Evolutionary conservation across 2,113 vertebrate species (phyloP), one percentile per base, ranked within the genome.

Genomic region (Pao palembangensis): DNA sequence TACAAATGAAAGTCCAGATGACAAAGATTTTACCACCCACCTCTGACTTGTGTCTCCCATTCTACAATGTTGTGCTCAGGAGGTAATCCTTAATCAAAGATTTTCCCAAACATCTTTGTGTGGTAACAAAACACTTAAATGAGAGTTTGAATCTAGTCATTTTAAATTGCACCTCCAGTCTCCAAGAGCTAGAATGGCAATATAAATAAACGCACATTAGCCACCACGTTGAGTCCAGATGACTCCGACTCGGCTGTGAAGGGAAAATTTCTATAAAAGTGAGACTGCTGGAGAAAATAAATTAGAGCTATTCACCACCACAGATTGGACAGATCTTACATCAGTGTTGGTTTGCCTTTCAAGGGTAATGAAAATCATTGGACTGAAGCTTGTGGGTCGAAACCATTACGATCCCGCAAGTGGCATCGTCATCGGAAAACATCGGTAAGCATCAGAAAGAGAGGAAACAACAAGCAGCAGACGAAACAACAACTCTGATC

Each of bases 1-100:
- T 98, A 46, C 13, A 70, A 73, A 81, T 99, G 66, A 89, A 81
- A 78, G 86, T 98, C 72, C 92, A 97, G 76, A 81, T 95, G 82
- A 99, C 94, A 0, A 99, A 96, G 75, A 85, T 93, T 55, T 85
- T 99, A 31, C 90, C 94, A 13, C 95, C 96, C 1, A 92, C 80
- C 68, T 97, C 94, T 0, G 91, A 96, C 58, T 84, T 97, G 38
- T 99, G 96, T 79, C 76, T 96, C 74, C 94, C 95, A 0, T 97
- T 98, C 70, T 99, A 99, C 89, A 98, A 94, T 0, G 92, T 98
- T 56, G 87, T 98, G 17, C 91, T 98, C 56, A 90, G 93, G 43
- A 92, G 94, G 96, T 88, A 78, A 43, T 60, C 31, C 1, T 21
- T 4, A 23, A 14, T 51, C 14, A 51, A 23, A 49, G 14, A 43